Evolutionary conservation across 2,888 invertebrate genomes (phyloP).

Genomic region (Bibio marci): DNA sequence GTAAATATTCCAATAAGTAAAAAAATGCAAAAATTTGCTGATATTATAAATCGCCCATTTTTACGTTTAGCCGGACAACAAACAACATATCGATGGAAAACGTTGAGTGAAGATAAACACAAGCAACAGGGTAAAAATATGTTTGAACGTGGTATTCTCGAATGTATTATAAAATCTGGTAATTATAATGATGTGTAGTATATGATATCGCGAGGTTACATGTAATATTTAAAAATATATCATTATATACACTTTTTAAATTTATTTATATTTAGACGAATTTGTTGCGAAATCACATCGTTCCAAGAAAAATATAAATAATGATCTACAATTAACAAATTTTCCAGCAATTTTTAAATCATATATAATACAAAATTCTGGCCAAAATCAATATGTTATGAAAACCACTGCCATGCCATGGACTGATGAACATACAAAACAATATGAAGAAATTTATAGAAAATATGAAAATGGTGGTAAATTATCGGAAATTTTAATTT

Average conservation of each 20-base stretch:
- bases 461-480: slow-evolving; percentile 17
- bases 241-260: no score
- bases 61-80: slow-evolving; percentile 56
- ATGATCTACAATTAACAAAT: no score
- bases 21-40: slow-evolving; percentile 28
- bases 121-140: slow-evolving; percentile 29
- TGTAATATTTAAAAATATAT: no score
- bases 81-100: slow-evolving; percentile 34
- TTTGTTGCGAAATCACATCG: no score
- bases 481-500: slow-evolving; percentile 25
- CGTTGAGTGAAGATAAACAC: slow-evolving; percentile 31
- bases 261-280: background rate
- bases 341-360: no score
- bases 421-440: slow-evolving; percentile 12
- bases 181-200: background rate
- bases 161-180: slow-evolving; percentile 41
- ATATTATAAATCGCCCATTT: slow-evolving; percentile 42
- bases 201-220: no score
- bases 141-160: slow-evolving; percentile 41
- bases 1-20: slow-evolving; percentile 49
- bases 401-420: slow-evolving; percentile 14
- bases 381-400: no score
- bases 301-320: no score
- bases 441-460: slow-evolving; percentile 12
- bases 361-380: no score